Percentiles rank a stretch among this genome's conserved stretches.
phyloP scores from a whole-genome alignment of 2,797 vertebrate genomes.

The Lithobates sylvaticus region DNA sequence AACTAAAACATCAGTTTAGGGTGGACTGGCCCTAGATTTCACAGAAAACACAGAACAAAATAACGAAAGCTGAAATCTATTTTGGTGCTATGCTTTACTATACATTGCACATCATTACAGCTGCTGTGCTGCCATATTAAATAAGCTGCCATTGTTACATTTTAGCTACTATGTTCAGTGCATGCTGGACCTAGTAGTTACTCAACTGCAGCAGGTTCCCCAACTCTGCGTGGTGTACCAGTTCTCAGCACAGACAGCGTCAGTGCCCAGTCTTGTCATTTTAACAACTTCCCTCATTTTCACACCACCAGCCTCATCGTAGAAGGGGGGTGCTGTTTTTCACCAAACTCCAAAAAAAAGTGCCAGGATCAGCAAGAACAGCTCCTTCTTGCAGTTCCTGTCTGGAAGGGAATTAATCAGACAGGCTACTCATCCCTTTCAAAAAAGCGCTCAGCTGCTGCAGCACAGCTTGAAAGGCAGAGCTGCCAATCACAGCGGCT shows the following conservation, averaged over 20 bases:
- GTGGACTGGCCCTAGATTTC: no score
- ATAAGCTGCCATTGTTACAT: no score
- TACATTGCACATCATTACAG: no score
- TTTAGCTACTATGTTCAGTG: no score
- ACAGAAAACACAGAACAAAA: no score
- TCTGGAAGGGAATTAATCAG: slow-evolving; percentile 29
- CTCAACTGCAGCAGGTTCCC: no score
- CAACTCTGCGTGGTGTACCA: no score
- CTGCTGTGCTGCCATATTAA: no score
- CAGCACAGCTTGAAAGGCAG: background rate
- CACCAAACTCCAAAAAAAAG: background rate
- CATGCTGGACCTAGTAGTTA: no score
- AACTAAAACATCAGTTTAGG: no score
- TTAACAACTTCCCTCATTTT: slow-evolving; percentile 23
- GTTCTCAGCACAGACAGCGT: background rate
- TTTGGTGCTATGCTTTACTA: no score
- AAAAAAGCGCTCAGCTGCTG: slow-evolving; percentile 23
- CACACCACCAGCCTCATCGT: background rate
- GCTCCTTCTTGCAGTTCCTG: slow-evolving; percentile 27
- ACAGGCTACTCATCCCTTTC: background rate
- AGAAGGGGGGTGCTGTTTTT: slow-evolving; percentile 25
- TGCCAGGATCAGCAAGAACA: slow-evolving; percentile 37
- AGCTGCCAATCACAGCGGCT: slow-evolving; percentile 14
- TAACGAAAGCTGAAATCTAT: no score
- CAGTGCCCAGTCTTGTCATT: background rate